Base-by-base conservation (phyloP, 2,888 invertebrate genomes). In the Microlaimidae sp. region DNA sequence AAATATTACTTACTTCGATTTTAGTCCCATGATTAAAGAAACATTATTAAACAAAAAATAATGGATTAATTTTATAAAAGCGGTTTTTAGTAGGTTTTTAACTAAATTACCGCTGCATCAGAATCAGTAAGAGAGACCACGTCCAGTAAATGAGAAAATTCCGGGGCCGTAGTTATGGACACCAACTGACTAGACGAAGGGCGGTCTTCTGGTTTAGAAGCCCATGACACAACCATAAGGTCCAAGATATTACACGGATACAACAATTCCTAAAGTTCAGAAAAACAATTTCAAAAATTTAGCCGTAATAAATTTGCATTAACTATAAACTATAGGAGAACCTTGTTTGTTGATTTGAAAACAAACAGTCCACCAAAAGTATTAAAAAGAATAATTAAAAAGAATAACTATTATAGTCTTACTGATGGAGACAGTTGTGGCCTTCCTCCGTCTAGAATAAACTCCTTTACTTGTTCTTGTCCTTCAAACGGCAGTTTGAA, bases 191-290 rank as follows among this genome's bases (percentile, higher is more conserved):
- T 86, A 3, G 93, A 89, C 0, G 90, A 85, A 0, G 95, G 95
- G 5, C 97, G 79, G 65, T 83, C 82, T 66, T 79, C 70, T 0
- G 79, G 77, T 43, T 74, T 74, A 52, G 88, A 87, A 17, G 85
- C 80, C 97, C 95, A 97, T 71, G 93, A 93, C 7, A 87, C 78
- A 0, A 88, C 85, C 89, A 97, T 92, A 49, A 88, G 76, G 72
- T 95, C 95, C 52, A 97, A 75, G 68, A 90, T 80, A 69, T 85
- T 85, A 24, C 69, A 67, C 2, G 75, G 75, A 51, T 68, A 70
- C 4, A 65, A 58, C 24, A 72, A 61, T 49, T 73, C 74, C 71
- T 73, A 58, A 28, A 58, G 53, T 21, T 25, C 28, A n/a, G 4
- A 26, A 49, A 26, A 32, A n/a, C n/a, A n/a, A n/a, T n/a, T n/a